These are phyloP conservation scores for Megalops cyprinoides DNA, from an alignment of 2,797 vertebrate genomes.

Conservation along the genomic window DNA sequence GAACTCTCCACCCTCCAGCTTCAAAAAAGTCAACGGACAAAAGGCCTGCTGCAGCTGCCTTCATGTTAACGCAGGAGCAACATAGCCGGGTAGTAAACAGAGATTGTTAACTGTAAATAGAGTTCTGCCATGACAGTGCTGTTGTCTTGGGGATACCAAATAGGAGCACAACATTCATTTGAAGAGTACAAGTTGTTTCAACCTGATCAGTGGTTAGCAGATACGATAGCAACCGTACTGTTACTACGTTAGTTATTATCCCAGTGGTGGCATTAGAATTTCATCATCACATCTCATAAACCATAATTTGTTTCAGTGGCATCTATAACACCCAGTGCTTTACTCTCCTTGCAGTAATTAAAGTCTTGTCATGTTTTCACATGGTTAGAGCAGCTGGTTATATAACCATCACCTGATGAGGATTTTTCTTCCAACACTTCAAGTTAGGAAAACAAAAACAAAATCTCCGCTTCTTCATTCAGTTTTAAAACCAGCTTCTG, in stretches of 20 bases:
- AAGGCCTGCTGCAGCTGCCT: neutral
- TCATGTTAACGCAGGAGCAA: neutral
- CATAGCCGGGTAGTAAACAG: slow-evolving; percentile 2
- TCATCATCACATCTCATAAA: neutral
- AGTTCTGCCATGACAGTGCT: neutral
- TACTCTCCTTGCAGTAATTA: neutral
- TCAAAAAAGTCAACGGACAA: neutral
- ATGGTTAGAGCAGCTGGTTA: neutral
- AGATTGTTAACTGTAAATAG: neutral
- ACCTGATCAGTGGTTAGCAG: neutral
- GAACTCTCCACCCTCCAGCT: neutral
- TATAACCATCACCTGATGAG: neutral
- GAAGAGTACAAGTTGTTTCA: neutral
- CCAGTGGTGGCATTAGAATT: neutral
- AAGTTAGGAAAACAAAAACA: no score
- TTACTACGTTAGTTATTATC: neutral
- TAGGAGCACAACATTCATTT: neutral
- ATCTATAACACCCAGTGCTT: neutral
- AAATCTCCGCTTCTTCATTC: neutral
- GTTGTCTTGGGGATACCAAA: neutral
- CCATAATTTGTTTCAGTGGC: neutral
- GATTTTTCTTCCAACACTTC: neutral
- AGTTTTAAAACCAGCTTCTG: neutral
- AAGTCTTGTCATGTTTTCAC: neutral
- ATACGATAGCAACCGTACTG: neutral